phyloP scores from a whole-genome alignment of 92 coral and sea anemone genomes.

The Scolanthus callimorphus region DNA sequence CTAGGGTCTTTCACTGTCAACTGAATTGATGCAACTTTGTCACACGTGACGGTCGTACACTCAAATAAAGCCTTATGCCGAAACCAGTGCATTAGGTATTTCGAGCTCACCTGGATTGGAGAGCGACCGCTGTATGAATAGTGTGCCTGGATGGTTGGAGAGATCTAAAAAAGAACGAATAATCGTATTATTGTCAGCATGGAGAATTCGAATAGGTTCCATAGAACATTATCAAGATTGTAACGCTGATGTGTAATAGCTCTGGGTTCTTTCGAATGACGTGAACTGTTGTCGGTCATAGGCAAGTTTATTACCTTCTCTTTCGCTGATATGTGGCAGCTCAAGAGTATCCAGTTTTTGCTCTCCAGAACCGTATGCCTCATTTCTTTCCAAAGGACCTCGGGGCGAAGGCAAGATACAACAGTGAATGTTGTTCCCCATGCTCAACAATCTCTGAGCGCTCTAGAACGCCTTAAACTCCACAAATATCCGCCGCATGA shows the following conservation, averaged over 20 bases:
- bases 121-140: slow-evolving; percentile 79
- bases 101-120: slow-evolving; percentile 22
- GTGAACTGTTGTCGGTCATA: too few relatives aligned
- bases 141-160: slow-evolving; percentile 94
- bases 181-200: neutral
- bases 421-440: slow-evolving; percentile 99
- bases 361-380: slow-evolving; percentile 70
- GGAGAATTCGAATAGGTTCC: too few relatives aligned
- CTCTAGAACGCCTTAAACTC: neutral
- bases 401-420: slow-evolving; percentile 94
- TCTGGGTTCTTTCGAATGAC: too few relatives aligned
- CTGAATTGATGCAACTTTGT: too few relatives aligned
- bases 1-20: too few relatives aligned
- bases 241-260: too few relatives aligned
- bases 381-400: slow-evolving; percentile 70
- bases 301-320: slow-evolving; percentile 99
- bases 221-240: too few relatives aligned
- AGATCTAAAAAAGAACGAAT: slow-evolving; percentile 53
- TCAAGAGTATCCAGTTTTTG: slow-evolving; percentile 68
- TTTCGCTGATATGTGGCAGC: slow-evolving; percentile 96
- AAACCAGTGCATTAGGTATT: too few relatives aligned
- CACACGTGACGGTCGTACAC: too few relatives aligned
- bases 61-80: too few relatives aligned
- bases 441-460: too few relatives aligned
- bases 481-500: neutral